Base-by-base conservation (phyloP, 1,140 invertebrate genomes). In the Bombus soroeensis region DNA sequence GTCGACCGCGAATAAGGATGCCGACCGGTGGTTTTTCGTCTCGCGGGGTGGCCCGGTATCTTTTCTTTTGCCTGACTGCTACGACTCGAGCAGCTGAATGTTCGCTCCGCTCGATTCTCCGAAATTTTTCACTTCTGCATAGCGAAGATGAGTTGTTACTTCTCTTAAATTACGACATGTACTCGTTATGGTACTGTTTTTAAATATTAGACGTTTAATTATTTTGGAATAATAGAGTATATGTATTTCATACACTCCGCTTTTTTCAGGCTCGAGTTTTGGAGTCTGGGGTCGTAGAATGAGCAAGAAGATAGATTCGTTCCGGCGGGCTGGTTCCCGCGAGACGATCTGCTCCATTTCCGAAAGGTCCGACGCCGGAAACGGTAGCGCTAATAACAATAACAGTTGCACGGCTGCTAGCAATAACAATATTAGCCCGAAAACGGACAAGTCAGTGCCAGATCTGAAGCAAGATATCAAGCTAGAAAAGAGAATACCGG, bases 201-300 rank as follows among this genome's bases (percentile, higher is more conserved):
- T 22, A 9, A 34, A 32, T 15, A 32, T 8, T 18, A 32, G 5
- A 15, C 15, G 15, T 66, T 59, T 59, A 12, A 13, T 62, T n/a
- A 3, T 62, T 62, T n/a, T 62, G 10, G 9, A 59, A 53, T 53
- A 53, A 53, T 8, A 8, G 47, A 18, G 18, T 13, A 22, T 53
- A 5, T 53, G 47, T 53, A 53, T 53, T 53, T 53, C 18, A 53
- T 8, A 53, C 47, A 22, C 18, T 22, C 6, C 18, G 6, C 47
- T 62, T 62, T 13, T 70, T 81, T 34, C 41, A 91, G 90, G 82
- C 37, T 90, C 96, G 97, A 97, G 97, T 89, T 96, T 97, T 86
- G 96, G 96, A 81, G 97, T 97, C 85, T 98, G 97, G 97, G 97
- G 97, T 90, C 96, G 97, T 80, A 96, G 96, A 77, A 97, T 98